Evolutionary conservation across 2,888 invertebrate genomes (phyloP).

Genomic region (Apoderus coryli): DNA sequence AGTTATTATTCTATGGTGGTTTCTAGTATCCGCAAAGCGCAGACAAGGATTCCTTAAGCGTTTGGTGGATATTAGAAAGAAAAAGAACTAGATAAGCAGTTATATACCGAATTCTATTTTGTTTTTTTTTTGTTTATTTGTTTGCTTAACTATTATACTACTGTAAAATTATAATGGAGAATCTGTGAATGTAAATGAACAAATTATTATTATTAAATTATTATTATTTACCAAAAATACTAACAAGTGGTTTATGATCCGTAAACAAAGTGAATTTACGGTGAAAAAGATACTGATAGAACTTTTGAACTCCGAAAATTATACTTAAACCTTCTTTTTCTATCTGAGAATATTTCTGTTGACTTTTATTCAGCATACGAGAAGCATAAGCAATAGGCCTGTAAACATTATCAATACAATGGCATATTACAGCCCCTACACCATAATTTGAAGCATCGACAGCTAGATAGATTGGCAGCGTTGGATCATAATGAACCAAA

Average conservation of each 20-base stretch:
- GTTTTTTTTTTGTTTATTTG: no score
- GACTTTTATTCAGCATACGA: constrained; percentile 17
- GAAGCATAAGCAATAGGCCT: constrained; percentile 24
- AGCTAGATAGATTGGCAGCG: constrained; percentile 7
- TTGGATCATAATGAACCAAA: constrained; percentile 12
- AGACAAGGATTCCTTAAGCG: no score
- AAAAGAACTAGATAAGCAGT: no score
- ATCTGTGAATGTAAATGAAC: no score
- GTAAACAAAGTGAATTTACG: constrained; percentile 23
- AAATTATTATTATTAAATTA: constrained; percentile 4
- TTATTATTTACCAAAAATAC: constrained; percentile 5
- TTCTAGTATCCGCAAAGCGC: no score
- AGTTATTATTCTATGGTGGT: no score
- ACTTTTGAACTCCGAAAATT: constrained; percentile 7
- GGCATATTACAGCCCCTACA: constrained; percentile 21
- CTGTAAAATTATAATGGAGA: no score
- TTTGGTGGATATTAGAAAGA: no score
- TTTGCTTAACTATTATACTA: constrained; percentile 5
- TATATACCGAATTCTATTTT: no score
- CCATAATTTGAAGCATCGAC: constrained; percentile 14
- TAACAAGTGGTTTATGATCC: constrained; percentile 15
- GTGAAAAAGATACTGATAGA: constrained; percentile 7
- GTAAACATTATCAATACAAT: constrained; percentile 21
- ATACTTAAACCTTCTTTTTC: constrained; percentile 8
- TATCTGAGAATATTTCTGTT: constrained; percentile 17